phyloP scores from a whole-genome alignment of 1,140 invertebrate species.

The Wasmannia auropunctata region DNA sequence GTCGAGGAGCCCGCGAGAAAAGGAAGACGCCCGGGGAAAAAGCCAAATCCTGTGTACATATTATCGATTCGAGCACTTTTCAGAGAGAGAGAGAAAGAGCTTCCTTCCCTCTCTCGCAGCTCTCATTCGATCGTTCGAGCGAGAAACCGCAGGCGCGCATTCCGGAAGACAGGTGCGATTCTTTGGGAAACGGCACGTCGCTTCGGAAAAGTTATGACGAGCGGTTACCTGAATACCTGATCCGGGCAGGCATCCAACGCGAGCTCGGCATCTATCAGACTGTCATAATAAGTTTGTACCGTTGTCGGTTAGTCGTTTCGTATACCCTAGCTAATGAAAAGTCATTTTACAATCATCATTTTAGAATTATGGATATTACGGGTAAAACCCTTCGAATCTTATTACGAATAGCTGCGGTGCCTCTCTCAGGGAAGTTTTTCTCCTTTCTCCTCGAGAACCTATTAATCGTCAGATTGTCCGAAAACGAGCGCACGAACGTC shows the following conservation, averaged over 20 bases:
- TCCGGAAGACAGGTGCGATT: constrained; percentile 62
- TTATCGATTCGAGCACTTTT: constrained; percentile 49
- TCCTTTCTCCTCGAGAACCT: neutral
- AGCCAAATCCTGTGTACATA: constrained; percentile 67
- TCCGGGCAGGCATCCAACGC: neutral
- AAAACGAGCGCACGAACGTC: neutral
- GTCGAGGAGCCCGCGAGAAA: constrained; percentile 9
- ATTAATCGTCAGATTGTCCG: neutral
- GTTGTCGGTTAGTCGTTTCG: neutral
- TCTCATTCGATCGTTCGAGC: neutral
- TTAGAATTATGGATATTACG: constrained; percentile 16
- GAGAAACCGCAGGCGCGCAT: constrained; percentile 51
- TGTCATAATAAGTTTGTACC: constrained; percentile 28
- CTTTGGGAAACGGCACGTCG: constrained; percentile 48
- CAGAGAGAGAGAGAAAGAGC: neutral
- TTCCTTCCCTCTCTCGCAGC: constrained; percentile 29
- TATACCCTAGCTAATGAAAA: constrained; percentile 1
- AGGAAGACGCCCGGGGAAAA: constrained; percentile 42
- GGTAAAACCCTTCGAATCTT: constrained; percentile 6
- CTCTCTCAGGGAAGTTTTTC: neutral
- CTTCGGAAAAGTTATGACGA: constrained; percentile 22
- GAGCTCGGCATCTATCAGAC: constrained; percentile 10
- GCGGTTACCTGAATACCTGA: constrained; percentile 22
- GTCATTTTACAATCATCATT: constrained; percentile 21
- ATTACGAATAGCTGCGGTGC: constrained; percentile 11